Base-by-base conservation (phyloP, 2,113 vertebrate species). In the Leucopsar rothschildi region DNA sequence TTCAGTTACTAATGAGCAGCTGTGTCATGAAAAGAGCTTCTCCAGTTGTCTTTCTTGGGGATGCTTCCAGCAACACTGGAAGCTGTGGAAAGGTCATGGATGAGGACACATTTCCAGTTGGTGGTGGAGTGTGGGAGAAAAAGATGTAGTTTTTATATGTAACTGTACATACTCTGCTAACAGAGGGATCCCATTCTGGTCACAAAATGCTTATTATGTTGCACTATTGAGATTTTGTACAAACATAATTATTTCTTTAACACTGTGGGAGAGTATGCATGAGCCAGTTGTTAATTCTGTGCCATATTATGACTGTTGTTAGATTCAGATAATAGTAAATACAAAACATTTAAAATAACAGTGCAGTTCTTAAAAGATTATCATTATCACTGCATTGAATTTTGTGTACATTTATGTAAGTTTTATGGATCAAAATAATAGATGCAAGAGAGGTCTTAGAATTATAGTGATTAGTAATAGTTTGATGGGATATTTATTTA, bases 261-360 rank as follows among this genome's bases (percentile, higher is more conserved):
- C 40, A n/a, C 49, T 33, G 4, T 52, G 21, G 57, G 44, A 72
- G 45, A 61, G 25, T 82, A 40, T 65, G 42, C n/a, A 44, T 63
- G 79, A 96, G 70, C 68, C 53, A 81, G 76, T 82, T 86, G 25
- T n/a, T 83, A 82, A 87, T 91, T 88, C 86, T 72, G 49, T 94
- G 64, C 78, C 22, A 47, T 81, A 92, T 94, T 69, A 81, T 86
- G 60, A 47, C 45, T 91, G 68, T 72, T 90, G 47, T 91, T 93
- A 88, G 91, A 70, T 81, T 92, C 65, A 61, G 68, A 71, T 95
- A 68, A 94, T 45, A 77, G 53, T 88, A 93, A 95, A 89, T 71
- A 93, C n/a, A 84, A 84, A 93, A 12, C 64, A 76, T 77, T 57
- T 90, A 42, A 86, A 94, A 95, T 97, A 81, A 78, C 68, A 84